Conservation (phyloP, 2,113 vertebrate genomes). For the Rhea pennata region DNA sequence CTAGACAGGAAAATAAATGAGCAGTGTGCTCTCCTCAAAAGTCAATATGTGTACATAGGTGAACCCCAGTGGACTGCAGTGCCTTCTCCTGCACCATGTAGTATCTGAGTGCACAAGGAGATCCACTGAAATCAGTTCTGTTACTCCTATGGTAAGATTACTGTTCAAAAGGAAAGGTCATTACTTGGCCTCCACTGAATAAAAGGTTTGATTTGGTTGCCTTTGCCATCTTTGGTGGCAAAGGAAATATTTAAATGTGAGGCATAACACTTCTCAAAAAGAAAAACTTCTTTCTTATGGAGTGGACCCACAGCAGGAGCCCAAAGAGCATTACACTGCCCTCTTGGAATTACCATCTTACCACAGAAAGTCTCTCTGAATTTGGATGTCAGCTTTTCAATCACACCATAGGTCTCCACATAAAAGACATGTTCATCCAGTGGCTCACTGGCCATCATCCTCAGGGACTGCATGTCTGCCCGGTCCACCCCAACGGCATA, state of each 20-base stretch:
- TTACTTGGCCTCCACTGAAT: not conserved
- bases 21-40: rapidly evolving
- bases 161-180: conserved; percentile 9
- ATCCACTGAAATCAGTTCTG: not conserved
- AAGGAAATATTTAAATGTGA: conserved; percentile 24
- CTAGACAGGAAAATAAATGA: rapidly evolving
- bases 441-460: conserved; percentile 88
- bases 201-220: conserved; percentile 23
- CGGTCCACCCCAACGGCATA: conserved; percentile 90
- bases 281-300: conserved; percentile 32
- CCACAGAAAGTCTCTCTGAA: conserved; percentile 93
- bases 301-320: not conserved
- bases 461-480: conserved; percentile 87
- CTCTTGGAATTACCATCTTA: conserved; percentile 74
- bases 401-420: conserved; percentile 94
- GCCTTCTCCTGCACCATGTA: not conserved
- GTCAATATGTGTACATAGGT: not conserved
- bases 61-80: rapidly evolving
- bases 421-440: conserved; percentile 93
- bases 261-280: not conserved
- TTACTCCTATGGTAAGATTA: not conserved
- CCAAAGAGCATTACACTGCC: not conserved
- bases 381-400: conserved; percentile 91
- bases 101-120: not conserved
- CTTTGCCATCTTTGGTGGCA: not conserved